Conservation (phyloP, 2,113 vertebrate species). For the Paraplagusia blochii region DNA sequence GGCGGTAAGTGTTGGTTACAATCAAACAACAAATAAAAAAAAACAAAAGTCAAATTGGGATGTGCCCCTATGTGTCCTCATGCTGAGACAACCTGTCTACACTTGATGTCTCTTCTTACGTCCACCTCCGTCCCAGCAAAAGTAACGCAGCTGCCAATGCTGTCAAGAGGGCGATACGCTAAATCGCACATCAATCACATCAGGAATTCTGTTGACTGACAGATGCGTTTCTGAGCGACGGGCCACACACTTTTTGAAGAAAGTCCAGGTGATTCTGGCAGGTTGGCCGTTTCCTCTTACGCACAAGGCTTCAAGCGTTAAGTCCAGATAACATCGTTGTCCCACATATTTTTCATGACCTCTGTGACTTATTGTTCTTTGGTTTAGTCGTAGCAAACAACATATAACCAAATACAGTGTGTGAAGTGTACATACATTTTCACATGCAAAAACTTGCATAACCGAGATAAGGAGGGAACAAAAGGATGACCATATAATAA, state of each 20-base stretch:
- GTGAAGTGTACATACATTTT: too few relatives aligned
- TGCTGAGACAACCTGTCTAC: too few relatives aligned
- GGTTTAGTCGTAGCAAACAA: too few relatives aligned
- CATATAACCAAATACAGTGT: too few relatives aligned
- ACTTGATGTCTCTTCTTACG: background rate
- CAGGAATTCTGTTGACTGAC: background rate
- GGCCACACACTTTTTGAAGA: background rate
- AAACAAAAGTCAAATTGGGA: too few relatives aligned
- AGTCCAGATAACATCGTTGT: conserved; percentile 59
- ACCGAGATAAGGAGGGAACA: too few relatives aligned
- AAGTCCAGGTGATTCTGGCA: conserved; percentile 32
- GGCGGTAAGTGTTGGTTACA: too few relatives aligned
- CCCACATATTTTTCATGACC: conserved; percentile 48
- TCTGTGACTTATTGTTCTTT: background rate
- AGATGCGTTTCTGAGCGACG: conserved; percentile 18
- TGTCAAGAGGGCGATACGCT: background rate
- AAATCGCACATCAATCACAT: conserved; percentile 2
- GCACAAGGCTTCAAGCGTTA: conserved; percentile 31
- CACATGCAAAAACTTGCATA: too few relatives aligned
- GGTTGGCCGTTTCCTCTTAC: conserved; percentile 7
- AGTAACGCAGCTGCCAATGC: background rate
- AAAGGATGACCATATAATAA: too few relatives aligned
- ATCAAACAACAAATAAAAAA: too few relatives aligned
- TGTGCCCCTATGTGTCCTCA: too few relatives aligned
- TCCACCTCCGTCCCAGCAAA: too few relatives aligned